Base-by-base conservation (phyloP, 2,113 vertebrate species). In the Lophotis ruficrista region DNA sequence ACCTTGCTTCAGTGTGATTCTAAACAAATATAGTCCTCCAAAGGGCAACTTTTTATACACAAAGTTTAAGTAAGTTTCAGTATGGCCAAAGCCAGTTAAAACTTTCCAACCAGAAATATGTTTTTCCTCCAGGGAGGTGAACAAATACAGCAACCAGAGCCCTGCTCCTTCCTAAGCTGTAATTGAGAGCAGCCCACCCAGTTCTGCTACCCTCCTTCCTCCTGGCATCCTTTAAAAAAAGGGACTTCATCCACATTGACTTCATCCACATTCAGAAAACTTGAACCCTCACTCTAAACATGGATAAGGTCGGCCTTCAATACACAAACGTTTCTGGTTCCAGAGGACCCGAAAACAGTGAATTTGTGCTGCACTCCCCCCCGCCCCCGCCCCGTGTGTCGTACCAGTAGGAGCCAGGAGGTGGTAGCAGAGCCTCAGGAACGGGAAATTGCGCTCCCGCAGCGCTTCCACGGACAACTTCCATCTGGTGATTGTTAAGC, bases 371-470 rank as follows among this genome's bases (percentile, higher is more conserved):
- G 31, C 10, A 2, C 15, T 57, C 5, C 35, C 24, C 24, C 35
- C 76, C 60, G 4, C 41, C 35, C 24, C 24, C 35, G 72, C 60
- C 4, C 41, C 61, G 71, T 14, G 3, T 83, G 89, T 65, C 61
- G 13, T 77, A 61, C 68, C 58, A 31, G 41, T 47, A 28, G 28
- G 13, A 50, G 72, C 89, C 97, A 92, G 80, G 30, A 95, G 97
- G 79, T 95, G 96, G 95, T 66, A 97, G 94, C 87, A 97, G 73
- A 96, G 54, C n/a, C 66, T 83, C 83, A 79, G 73, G 38, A 94
- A 97, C 22, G 24, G 38, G 53, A 84, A 75, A 56, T 21, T 7
- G 24, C 3, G 0, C 30, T 11, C 5, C 31, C 9, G 5, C 14
- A 7, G 27, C 1, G 1, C 16, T 85, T 62, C 22, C 41, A 9